These are phyloP conservation scores for Didymodactylos carnosus DNA, from an alignment of 2,888 invertebrate genomes.

Conservation along the genomic window DNA sequence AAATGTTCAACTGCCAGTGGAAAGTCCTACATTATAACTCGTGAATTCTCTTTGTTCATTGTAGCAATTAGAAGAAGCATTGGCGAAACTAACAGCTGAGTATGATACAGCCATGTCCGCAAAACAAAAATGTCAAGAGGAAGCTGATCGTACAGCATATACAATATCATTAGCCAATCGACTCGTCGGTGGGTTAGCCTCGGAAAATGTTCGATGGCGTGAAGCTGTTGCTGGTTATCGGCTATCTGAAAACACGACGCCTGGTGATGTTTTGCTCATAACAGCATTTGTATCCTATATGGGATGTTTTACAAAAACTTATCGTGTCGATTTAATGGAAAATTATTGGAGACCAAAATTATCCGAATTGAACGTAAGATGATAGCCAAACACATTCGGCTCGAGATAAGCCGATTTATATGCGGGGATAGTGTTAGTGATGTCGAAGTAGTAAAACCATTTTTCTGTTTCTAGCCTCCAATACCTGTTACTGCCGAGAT, in stretches of 20 bases:
- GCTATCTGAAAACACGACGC: constrained; percentile 8
- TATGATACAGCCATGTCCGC: constrained; percentile 67
- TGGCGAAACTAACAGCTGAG: constrained; percentile 67
- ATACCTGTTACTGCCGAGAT: constrained; percentile 1
- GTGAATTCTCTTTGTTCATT: no score
- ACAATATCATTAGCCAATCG: constrained; percentile 18
- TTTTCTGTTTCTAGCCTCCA: background rate
- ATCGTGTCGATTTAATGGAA: constrained; percentile 15
- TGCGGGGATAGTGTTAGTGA: no score
- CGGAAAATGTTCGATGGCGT: constrained; percentile 32
- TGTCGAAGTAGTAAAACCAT: background rate
- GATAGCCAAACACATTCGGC: no score
- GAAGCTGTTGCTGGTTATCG: constrained; percentile 37
- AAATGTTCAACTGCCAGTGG: no score
- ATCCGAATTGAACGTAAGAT: background rate
- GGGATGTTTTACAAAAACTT: constrained; percentile 17
- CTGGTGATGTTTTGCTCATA: constrained; percentile 16
- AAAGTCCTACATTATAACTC: no score
- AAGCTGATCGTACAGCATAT: constrained; percentile 17
- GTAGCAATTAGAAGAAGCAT: constrained; percentile 48
- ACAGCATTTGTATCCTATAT: constrained; percentile 17
- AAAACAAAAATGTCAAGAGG: constrained; percentile 60
- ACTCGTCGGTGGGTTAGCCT: constrained; percentile 17
- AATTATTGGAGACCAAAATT: constrained; percentile 11
- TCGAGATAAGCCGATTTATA: no score